A percentile compares a stretch with the other conserved stretches of the same genome.
Evolutionary conservation across 1,140 invertebrate genomes (phyloP).

Genomic region (Drosophila tristis): DNA sequence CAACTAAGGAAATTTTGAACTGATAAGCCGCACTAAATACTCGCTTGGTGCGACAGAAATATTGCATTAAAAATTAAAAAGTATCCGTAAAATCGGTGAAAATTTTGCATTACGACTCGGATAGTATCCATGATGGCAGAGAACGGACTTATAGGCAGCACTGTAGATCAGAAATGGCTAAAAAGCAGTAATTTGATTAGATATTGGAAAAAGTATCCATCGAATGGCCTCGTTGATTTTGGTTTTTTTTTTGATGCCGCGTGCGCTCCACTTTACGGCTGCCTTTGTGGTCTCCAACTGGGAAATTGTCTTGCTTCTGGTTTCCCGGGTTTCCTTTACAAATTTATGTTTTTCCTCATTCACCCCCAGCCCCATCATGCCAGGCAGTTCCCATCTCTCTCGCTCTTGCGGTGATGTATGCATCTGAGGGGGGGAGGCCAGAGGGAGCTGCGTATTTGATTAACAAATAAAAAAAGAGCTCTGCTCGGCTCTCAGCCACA

Average conservation of each 20-base stretch:
- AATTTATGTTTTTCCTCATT: slow-evolving; percentile 29
- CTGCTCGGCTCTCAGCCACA: slow-evolving; percentile 39
- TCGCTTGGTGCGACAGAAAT: no score
- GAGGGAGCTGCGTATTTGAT: slow-evolving; percentile 68
- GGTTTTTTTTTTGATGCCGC: slow-evolving; percentile 14
- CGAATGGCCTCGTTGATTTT: slow-evolving; percentile 18
- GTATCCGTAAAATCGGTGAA: no score
- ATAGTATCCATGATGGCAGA: not conserved
- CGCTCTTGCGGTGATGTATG: slow-evolving; percentile 21
- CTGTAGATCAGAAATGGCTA: not conserved
- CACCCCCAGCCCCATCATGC: not conserved
- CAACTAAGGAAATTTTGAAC: no score
- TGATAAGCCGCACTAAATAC: no score
- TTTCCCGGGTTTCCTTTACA: slow-evolving; percentile 42
- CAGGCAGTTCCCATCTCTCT: slow-evolving; percentile 29
- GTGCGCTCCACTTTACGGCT: slow-evolving; percentile 67
- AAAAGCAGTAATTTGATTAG: not conserved
- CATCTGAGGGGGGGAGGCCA: slow-evolving; percentile 31
- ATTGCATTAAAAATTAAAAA: no score
- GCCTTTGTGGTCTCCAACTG: slow-evolving; percentile 56
- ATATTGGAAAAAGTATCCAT: slow-evolving; percentile 26
- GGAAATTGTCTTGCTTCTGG: slow-evolving; percentile 49
- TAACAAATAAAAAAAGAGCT: slow-evolving; percentile 77
- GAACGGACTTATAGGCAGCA: slow-evolving; percentile 52
- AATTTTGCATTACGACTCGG: no score